Base-by-base conservation (phyloP, 1,140 invertebrate genomes). In the Pseudomyrmex cubaensis region DNA sequence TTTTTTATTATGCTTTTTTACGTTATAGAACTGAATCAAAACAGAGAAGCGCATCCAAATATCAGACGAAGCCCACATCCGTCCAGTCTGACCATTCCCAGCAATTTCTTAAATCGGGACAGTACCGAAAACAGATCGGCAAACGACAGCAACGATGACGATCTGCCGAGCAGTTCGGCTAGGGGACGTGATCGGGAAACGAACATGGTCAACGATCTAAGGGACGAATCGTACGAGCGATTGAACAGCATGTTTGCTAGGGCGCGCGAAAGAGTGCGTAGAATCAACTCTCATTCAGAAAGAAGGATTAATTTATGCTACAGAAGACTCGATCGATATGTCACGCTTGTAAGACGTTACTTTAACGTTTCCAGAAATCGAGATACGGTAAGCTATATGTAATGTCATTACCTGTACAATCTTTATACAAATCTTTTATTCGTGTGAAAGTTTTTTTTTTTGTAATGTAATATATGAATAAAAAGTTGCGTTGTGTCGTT, bases 301-400 rank as follows among this genome's bases (percentile, higher is more conserved):
- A 73, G 82, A 8, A 80, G 87, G n/a, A 82, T 88, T 54, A 88
- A 88, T 73, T 54, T 87, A 44, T 88, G 87, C 59, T 90, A 87
- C 62, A 91, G 94, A 82, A 94, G 93, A 84, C 92, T 95, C 78
- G 92, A 94, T 82, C 93, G 95, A 80, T 95, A 95, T 86, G 94
- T 95, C 85, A 92, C 92, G 22, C 84, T 95, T 8, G 94, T 95
- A 5, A 93, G 94, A 83, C 90, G 94, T 72, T 95, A 95, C 89
- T 92, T 94, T 63, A 92, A 95, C 66, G 87, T 95, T 9, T 94
- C 94, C 69, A 90, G 94, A 78, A 93, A 93, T 48, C 91, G 94
- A 57, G 92, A 93, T 82, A 94, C 92, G 85, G 94, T 94, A 90
- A 92, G 85, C 83, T 56, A 62, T 57, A 46, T 54, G 52, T 52